Base-by-base conservation (phyloP, 2,113 vertebrate genomes). In the Leucosticte australis region DNA sequence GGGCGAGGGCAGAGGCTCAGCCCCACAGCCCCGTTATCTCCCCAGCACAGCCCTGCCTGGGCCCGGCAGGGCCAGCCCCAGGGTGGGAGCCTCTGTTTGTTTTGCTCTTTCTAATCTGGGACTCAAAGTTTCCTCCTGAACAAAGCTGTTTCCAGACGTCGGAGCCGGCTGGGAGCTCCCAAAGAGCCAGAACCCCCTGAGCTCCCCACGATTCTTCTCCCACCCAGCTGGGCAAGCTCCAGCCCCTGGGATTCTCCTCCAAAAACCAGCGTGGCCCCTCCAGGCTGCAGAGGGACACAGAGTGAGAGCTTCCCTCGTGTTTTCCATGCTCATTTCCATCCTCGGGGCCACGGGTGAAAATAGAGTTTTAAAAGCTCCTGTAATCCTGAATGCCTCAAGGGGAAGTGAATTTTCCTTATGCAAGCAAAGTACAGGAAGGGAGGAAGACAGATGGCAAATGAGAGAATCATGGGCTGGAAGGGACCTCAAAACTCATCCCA, bases 261-360 rank as follows among this genome's bases (percentile, higher is more conserved):
- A 13, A 19, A 49, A 23, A 12, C 0, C 10, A 30, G 2, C 0
- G 10, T 16, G 56, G 59, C 12, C n/a, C 21, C 8, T 69, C 6
- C 37, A 22, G 1, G 0, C 37, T 44, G 46, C n/a, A 28, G 56
- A 50, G 10, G 23, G 77, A 14, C 1, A 1, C 15, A 2, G 73
- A 39, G 9, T 0, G 23, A 9, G 57, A 68, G 35, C 65, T 81
- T 35, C 42, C 0, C 0, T 8, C 3, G 0, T 0, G 2, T 69
- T 74, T 69, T 65, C 76, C 0, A 0, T 3, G 57, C 73, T 74
- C 41, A 1, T 16, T 56, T n/a, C 92, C 92, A 92, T 15, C 56
- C 69, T 46, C 1, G 0, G 70, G 21, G 37, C 55, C 56, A 28
- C 0, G 11, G 28, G 24, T 2, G 3, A 20, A 59, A 42, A 50